phyloP scores from a whole-genome alignment of 2,888 invertebrate species.

The Tetramorium bicarinatum region DNA sequence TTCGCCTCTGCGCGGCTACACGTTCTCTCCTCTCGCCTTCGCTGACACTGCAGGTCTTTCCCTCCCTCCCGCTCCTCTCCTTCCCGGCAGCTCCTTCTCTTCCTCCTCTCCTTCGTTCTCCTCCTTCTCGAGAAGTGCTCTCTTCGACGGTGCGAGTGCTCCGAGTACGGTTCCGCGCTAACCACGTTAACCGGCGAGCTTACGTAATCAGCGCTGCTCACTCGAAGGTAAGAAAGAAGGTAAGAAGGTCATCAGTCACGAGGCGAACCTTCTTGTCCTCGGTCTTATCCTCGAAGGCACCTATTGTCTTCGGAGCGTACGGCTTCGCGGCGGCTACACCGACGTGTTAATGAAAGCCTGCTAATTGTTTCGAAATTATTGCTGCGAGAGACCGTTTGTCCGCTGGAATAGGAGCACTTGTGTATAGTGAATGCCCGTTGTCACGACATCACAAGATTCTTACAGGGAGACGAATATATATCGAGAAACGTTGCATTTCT shows the following conservation, averaged over 20 bases:
- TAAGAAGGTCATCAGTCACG: conserved; percentile 73
- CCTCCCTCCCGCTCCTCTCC: conserved; percentile 21
- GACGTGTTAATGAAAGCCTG: conserved; percentile 18
- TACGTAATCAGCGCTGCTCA: conserved; percentile 66
- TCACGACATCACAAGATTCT: background rate
- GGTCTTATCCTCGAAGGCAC: conserved; percentile 14
- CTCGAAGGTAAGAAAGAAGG: conserved; percentile 59
- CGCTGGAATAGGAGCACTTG: background rate
- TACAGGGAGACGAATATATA: background rate
- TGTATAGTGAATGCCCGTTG: background rate
- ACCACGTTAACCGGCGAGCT: conserved; percentile 67
- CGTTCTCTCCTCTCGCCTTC: conserved; percentile 29
- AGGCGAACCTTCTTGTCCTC: conserved; percentile 37
- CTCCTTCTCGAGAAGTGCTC: background rate
- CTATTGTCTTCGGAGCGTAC: conserved; percentile 16
- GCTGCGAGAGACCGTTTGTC: conserved; percentile 6
- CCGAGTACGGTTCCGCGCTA: conserved; percentile 55
- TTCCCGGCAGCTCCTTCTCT: background rate
- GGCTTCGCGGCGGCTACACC: background rate
- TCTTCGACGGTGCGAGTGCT: conserved; percentile 8
- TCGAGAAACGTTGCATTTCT: background rate
- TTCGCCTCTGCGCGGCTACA: conserved; percentile 4
- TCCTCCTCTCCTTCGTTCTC: background rate
- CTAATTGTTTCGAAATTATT: conserved; percentile 35
- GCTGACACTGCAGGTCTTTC: conserved; percentile 31